phyloP scores from a whole-genome alignment of 1,140 invertebrate genomes.

The Galleria mellonella region DNA sequence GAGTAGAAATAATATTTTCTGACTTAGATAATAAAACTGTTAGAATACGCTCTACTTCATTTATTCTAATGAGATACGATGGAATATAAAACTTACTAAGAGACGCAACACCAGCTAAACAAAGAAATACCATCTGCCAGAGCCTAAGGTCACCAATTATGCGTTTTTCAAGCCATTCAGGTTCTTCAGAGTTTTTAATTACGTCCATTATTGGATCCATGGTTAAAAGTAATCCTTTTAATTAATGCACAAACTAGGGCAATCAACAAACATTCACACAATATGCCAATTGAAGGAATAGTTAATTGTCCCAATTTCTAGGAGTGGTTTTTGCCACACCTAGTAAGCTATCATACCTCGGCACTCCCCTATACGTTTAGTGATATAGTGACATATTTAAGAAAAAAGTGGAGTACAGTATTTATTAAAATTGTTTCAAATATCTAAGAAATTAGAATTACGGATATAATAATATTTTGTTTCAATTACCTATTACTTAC shows the following conservation, averaged over 20 bases:
- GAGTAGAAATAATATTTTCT: too few species aligned
- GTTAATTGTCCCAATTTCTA: conserved; percentile 58
- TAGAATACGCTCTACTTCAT: too few species aligned
- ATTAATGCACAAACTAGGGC: background rate
- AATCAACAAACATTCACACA: conserved; percentile 14
- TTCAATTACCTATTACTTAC: too few species aligned
- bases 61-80: too few species aligned
- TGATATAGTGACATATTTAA: too few species aligned
- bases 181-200: conserved; percentile 65
- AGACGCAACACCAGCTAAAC: conserved; percentile 71
- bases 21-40: too few species aligned
- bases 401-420: too few species aligned
- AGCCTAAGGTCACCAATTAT: conserved; percentile 75
- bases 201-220: conserved; percentile 59
- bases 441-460: too few species aligned
- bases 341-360: conserved; percentile 44
- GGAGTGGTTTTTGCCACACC: conserved; percentile 66
- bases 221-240: background rate
- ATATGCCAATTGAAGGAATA: conserved; percentile 34
- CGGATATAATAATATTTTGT: too few species aligned
- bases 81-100: conserved; percentile 63
- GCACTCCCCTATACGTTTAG: conserved; percentile 32
- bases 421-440: too few species aligned
- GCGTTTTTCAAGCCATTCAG: conserved; percentile 76
- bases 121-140: conserved; percentile 80